phyloP scores from a whole-genome alignment of 1,140 invertebrate genomes.

The Zaprionus nigranus region DNA sequence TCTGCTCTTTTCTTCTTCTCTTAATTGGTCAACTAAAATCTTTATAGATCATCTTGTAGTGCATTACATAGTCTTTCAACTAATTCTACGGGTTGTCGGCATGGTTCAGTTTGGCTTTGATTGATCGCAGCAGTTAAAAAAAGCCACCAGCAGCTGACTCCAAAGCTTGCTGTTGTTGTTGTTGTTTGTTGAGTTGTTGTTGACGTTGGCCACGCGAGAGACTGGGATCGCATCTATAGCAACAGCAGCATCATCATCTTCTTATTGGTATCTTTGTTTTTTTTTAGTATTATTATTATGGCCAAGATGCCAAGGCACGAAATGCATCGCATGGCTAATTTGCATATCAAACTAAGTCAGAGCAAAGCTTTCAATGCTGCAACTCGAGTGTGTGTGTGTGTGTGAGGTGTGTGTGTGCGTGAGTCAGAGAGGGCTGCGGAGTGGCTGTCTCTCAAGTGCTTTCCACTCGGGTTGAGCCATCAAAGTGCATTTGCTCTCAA shows the following conservation, averaged over 20 bases:
- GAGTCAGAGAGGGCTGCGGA: neutral
- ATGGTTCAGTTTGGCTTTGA: slow-evolving; percentile 55
- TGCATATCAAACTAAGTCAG: slow-evolving; percentile 72
- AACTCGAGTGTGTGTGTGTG: slow-evolving; percentile 13
- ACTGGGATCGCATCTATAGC: slow-evolving; percentile 15
- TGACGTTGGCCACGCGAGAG: slow-evolving; percentile 32
- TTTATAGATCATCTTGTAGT: slow-evolving; percentile 5
- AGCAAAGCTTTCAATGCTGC: slow-evolving; percentile 37
- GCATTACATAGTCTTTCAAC: slow-evolving; percentile 27
- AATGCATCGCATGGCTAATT: slow-evolving; percentile 68
- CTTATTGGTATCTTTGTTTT: slow-evolving; percentile 26
- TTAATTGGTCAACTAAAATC: slow-evolving; percentile 6
- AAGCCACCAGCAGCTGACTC: slow-evolving; percentile 38
- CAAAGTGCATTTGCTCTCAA: slow-evolving; percentile 62
- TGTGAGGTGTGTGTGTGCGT: slow-evolving; percentile 4
- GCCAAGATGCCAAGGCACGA: slow-evolving; percentile 20
- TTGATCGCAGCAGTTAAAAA: slow-evolving; percentile 63
- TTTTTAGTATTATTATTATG: slow-evolving; percentile 6
- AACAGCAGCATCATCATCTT: neutral
- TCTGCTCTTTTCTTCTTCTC: neutral
- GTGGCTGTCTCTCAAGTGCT: slow-evolving; percentile 44
- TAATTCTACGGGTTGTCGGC: slow-evolving; percentile 48
- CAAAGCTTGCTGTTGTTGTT: slow-evolving; percentile 23
- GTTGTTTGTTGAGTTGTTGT: slow-evolving; percentile 59
- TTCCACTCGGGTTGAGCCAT: slow-evolving; percentile 48